phyloP scores from a whole-genome alignment of 2,797 vertebrate species.

The Sebastes miniatus region DNA sequence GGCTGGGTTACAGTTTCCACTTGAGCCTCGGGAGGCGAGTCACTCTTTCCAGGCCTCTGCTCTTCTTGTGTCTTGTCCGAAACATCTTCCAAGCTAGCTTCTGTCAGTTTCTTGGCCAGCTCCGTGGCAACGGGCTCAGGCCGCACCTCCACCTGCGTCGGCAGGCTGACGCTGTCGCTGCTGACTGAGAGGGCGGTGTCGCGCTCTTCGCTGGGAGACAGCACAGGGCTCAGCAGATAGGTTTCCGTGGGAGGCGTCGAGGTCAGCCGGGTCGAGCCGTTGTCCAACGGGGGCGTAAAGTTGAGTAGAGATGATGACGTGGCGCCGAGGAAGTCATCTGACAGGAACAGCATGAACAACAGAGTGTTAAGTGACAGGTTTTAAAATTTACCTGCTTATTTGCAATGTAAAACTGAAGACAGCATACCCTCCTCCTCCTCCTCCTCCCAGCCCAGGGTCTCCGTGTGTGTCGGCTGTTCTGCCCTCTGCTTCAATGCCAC shows the following conservation, averaged over 20 bases:
- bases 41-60: slow-evolving; percentile 43
- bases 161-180: slow-evolving; percentile 91
- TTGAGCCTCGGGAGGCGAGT: slow-evolving; percentile 26
- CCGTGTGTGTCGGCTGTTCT: slow-evolving; percentile 87
- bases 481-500: slow-evolving; percentile 94
- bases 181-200: slow-evolving; percentile 87
- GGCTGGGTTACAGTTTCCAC: slow-evolving; percentile 33
- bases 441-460: slow-evolving; percentile 94
- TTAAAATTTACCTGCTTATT: no score
- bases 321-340: slow-evolving; percentile 89
- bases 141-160: slow-evolving; percentile 88
- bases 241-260: slow-evolving; percentile 10
- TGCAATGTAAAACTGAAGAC: background rate
- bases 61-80: slow-evolving; percentile 59
- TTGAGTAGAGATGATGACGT: slow-evolving; percentile 78
- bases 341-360: background rate
- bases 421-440: slow-evolving; percentile 86
- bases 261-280: background rate
- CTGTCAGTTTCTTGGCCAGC: slow-evolving; percentile 79
- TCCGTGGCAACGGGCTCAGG: slow-evolving; percentile 50
- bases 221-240: slow-evolving; percentile 52
- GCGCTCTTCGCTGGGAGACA: slow-evolving; percentile 69
- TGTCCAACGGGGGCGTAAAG: slow-evolving; percentile 65
- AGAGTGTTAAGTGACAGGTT: background rate
- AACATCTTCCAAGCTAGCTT: slow-evolving; percentile 82